Evolutionary conservation across 2,797 vertebrate genomes (phyloP), one percentile per base, ranked within the genome.

Genomic region (Malacoctenus gilli): DNA sequence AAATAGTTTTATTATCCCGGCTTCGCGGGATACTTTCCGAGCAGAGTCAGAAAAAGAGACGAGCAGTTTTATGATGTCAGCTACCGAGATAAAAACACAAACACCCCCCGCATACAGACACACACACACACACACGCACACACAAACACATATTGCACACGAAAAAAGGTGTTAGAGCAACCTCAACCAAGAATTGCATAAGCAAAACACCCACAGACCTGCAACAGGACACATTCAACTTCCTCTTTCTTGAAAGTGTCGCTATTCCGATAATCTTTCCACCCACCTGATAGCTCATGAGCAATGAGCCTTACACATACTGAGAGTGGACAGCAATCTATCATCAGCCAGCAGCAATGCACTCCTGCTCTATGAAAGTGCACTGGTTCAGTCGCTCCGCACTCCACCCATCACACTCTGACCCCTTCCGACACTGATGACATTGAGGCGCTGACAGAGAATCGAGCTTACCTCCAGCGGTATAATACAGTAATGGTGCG

Each of bases 201-300:
- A 77, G 52, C 62, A 61, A 57, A 74, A 68, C 87, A 56, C 87
- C 85, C 82, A 85, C 85, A 18, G 53, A 81, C 77, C 69, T 60
- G 54, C 73, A 41, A 64, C 21, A 66, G 79, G 77, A 86, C 76
- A 77, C 38, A 28, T 70, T 75, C 37, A 56, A 75, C 78, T 80
- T 80, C 75, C 65, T 34, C 37, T 75, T 76, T 65, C 80, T 62
- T 69, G 23, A 73, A 77, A 81, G 66, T 70, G 59, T 65, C 28
- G 49, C 79, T 79, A 77, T 91, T 90, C 87, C 82, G 83, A 87
- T 86, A 88, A 87, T 84, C 82, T 57, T 85, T 74, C 78, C 87
- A 76, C 84, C 87, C 84, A 89, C 85, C 66, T 65, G 67, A 84
- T 84, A 66, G 58, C 42, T 80, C 72, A 79, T 81, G 75, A 75